Evolutionary conservation across 2,113 vertebrate genomes (phyloP).

Genomic region (Trichomycterus rosablanca): DNA sequence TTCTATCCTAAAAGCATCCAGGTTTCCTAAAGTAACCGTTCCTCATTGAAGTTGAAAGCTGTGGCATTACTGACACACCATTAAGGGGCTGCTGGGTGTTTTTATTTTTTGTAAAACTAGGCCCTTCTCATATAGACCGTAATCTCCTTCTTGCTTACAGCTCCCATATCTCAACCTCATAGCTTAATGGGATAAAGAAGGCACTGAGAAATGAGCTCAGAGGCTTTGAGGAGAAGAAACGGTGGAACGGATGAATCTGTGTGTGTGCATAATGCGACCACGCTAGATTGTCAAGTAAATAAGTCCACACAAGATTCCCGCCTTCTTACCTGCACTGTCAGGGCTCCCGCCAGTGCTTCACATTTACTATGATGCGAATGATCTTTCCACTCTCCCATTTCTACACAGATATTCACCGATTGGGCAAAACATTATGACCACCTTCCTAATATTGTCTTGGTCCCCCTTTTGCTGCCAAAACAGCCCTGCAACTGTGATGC

Average conservation of each 20-base stretch:
- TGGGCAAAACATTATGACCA: no score
- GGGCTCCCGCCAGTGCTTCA: conserved; percentile 6
- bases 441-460: no score
- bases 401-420: no score
- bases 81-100: conserved; percentile 9
- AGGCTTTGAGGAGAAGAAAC: conserved; percentile 53
- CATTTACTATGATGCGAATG: no score
- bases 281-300: conserved; percentile 12
- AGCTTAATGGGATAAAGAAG: conserved; percentile 57
- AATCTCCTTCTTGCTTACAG: conserved; percentile 59
- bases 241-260: conserved; percentile 13
- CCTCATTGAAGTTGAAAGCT: no score
- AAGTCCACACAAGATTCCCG: conserved; percentile 5
- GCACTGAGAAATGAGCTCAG: no score
- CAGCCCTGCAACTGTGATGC: no score
- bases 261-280: neutral
- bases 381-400: no score
- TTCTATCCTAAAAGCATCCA: conserved; percentile 54
- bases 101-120: conserved; percentile 14
- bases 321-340: conserved; percentile 23
- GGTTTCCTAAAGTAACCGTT: no score
- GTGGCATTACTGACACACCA: conserved; percentile 16
- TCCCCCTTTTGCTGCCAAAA: no score
- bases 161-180: conserved; percentile 57
- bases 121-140: conserved; percentile 49